These are phyloP conservation scores for Calidris pygmaea DNA, from an alignment of 2,113 vertebrate genomes.

Conservation along the genomic window DNA sequence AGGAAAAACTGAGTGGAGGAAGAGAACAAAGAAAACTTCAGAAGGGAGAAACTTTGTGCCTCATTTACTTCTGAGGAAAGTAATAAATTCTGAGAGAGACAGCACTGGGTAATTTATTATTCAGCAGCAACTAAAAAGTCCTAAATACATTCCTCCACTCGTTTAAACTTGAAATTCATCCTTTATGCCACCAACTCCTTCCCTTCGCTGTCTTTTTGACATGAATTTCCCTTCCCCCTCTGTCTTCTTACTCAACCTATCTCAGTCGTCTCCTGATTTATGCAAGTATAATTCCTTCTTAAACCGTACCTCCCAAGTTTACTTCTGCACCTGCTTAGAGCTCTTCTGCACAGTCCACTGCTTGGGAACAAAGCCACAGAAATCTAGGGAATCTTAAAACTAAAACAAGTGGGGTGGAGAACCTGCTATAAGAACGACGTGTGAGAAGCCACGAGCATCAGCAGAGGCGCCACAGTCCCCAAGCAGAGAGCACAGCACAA, in stretches of 20 bases:
- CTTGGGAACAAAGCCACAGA: not conserved
- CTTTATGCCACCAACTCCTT: not conserved
- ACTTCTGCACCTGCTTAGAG: not conserved
- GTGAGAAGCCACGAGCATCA: not conserved
- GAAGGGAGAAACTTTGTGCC: not conserved
- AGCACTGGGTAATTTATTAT: not conserved
- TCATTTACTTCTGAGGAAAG: not conserved
- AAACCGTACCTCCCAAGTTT: not conserved
- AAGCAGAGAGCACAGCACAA: not conserved
- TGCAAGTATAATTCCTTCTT: not conserved
- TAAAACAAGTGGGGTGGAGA: not conserved
- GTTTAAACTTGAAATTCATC: not conserved
- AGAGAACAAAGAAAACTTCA: not conserved
- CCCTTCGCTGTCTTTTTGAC: not conserved
- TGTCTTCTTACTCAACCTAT: not conserved
- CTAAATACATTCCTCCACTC: not conserved
- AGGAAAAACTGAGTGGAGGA: not conserved
- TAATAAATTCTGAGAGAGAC: not conserved
- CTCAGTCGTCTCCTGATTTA: not conserved
- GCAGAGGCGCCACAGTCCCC: not conserved
- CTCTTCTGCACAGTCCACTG: not conserved
- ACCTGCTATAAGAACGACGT: not conserved
- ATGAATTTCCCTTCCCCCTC: rapidly evolving
- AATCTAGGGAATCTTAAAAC: not conserved
- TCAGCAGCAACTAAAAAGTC: not conserved